These are phyloP conservation scores for Chrysemys picta DNA, from an alignment of 2,113 vertebrate genomes.

Conservation along the genomic window DNA sequence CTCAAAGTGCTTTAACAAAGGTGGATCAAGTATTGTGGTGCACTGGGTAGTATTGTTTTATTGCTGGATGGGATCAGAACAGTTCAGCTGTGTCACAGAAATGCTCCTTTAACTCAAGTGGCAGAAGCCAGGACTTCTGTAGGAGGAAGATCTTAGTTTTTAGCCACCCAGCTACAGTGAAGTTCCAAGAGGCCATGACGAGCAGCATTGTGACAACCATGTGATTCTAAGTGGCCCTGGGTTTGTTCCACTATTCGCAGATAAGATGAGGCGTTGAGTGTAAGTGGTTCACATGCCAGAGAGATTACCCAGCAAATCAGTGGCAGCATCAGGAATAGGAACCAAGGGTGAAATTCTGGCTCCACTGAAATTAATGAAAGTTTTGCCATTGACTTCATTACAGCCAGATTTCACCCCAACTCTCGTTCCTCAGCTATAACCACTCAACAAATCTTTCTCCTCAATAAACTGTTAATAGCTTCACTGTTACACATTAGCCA, in stretches of 20 bases:
- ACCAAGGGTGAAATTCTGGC: background rate
- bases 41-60: background rate
- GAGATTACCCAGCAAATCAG: background rate
- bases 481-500: background rate
- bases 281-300: too few species aligned
- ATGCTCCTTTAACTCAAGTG: background rate
- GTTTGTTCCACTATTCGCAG: background rate
- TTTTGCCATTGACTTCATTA: background rate
- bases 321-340: background rate
- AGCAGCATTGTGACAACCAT: background rate
- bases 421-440: background rate
- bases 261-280: background rate
- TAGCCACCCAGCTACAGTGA: fast-evolving
- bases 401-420: background rate
- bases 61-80: background rate
- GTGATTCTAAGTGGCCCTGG: background rate
- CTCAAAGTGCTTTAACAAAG: background rate
- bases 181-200: background rate
- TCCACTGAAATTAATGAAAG: background rate
- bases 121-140: background rate
- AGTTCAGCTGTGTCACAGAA: background rate
- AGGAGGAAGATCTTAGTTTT: background rate
- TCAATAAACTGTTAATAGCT: background rate
- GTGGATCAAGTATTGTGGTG: background rate
- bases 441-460: background rate